Evolutionary conservation across 2,888 invertebrate species (phyloP).

Genomic region (Psylliodes chrysocephalus): DNA sequence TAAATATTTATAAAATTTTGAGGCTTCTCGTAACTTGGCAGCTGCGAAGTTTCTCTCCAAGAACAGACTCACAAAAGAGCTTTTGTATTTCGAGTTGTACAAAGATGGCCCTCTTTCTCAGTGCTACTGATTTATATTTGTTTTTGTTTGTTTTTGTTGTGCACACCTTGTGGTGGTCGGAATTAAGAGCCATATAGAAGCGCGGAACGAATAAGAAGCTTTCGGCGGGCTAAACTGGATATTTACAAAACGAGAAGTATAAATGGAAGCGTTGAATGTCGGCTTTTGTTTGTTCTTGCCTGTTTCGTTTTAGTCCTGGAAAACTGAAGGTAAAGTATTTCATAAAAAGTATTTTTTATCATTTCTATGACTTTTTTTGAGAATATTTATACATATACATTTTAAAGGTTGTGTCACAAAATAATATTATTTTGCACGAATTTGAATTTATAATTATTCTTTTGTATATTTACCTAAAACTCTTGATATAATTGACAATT

Average conservation of each 20-base stretch:
- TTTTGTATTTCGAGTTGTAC: conserved; percentile 31
- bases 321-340: background rate
- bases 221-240: conserved; percentile 16
- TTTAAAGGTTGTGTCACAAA: too few species aligned
- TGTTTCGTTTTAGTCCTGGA: background rate
- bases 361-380: too few species aligned
- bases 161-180: conserved; percentile 31
- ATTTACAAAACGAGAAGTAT: conserved; percentile 13
- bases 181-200: conserved; percentile 19
- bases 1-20: background rate
- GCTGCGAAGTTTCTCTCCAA: conserved; percentile 33
- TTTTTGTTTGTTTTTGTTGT: conserved; percentile 28
- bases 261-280: background rate
- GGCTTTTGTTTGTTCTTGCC: background rate
- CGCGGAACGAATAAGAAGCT: conserved; percentile 27
- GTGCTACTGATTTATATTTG: conserved; percentile 31
- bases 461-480: too few species aligned
- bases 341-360: background rate
- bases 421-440: too few species aligned
- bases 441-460: too few species aligned
- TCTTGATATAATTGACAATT: too few species aligned
- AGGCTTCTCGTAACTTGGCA: conserved; percentile 2
- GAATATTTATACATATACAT: too few species aligned
- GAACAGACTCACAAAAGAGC: conserved; percentile 32
- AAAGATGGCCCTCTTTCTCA: conserved; percentile 30